These are phyloP conservation scores for Eumaeus atala DNA, from an alignment of 1,140 invertebrate genomes.

Conservation along the genomic window DNA sequence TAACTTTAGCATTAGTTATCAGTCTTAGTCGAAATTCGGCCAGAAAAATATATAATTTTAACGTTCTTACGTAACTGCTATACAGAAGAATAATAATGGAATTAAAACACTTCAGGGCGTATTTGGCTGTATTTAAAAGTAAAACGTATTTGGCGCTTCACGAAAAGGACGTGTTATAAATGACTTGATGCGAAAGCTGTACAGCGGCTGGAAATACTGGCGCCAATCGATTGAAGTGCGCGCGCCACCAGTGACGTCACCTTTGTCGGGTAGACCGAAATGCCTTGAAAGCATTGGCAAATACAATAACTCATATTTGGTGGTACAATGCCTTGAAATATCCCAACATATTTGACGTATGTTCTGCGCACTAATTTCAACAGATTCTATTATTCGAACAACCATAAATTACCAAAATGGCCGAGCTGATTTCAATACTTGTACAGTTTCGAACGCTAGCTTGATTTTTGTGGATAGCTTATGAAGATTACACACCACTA, in stretches of 20 bases:
- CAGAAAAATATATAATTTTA: background rate
- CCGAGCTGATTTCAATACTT: background rate
- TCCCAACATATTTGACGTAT: conserved; percentile 13
- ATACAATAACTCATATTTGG: conserved; percentile 42
- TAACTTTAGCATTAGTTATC: too few relatives aligned
- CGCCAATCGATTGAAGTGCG: conserved; percentile 52
- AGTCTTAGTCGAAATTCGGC: too few relatives aligned
- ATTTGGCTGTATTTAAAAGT: background rate
- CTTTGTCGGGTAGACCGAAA: conserved; percentile 41
- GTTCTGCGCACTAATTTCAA: conserved; percentile 1
- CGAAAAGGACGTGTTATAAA: conserved; percentile 17
- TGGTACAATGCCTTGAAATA: conserved; percentile 27
- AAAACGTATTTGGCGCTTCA: conserved; percentile 39
- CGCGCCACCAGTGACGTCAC: conserved; percentile 64
- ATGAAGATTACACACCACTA: too few relatives aligned
- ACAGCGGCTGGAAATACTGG: conserved; percentile 43
- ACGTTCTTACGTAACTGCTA: background rate
- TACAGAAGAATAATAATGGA: background rate
- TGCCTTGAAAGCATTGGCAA: conserved; percentile 39
- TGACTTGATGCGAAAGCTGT: conserved; percentile 32
- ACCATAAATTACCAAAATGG: background rate
- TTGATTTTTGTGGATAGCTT: too few relatives aligned
- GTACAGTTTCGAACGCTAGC: too few relatives aligned
- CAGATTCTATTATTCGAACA: conserved; percentile 2
- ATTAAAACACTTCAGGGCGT: conserved; percentile 8